Evolutionary conservation across 2,888 invertebrate genomes (phyloP).

Genomic region (Ornithoptera priamus): DNA sequence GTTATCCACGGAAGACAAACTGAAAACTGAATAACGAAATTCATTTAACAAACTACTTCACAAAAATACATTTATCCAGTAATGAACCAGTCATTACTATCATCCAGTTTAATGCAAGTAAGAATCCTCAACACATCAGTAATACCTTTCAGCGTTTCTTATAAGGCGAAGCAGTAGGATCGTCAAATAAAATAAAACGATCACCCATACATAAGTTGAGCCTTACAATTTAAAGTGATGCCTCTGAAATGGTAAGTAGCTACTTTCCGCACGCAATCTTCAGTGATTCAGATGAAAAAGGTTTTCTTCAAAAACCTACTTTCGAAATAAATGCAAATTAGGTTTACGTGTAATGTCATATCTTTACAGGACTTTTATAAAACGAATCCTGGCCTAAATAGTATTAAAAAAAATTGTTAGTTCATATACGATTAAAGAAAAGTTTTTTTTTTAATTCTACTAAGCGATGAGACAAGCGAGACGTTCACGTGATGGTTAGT

Average conservation of each 20-base stretch:
- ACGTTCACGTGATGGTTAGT: no score
- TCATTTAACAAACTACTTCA: no score
- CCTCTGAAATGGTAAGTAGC: constrained; percentile 20
- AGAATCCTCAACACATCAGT: neutral
- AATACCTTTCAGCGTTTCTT: constrained; percentile 1
- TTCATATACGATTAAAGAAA: neutral
- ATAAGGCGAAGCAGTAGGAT: neutral
- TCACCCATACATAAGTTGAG: constrained; percentile 14
- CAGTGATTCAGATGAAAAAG: constrained; percentile 5
- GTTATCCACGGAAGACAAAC: no score
- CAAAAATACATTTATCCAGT: no score
- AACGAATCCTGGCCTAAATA: neutral
- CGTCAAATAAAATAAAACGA: constrained; percentile 20
- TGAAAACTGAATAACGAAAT: no score
- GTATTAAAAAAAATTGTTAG: no score
- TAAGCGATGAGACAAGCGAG: no score
- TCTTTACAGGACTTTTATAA: neutral
- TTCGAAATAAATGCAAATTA: constrained; percentile 7
- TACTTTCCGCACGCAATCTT: constrained; percentile 7
- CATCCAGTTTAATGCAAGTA: neutral
- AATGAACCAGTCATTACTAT: neutral
- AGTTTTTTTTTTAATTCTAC: no score
- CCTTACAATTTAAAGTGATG: constrained; percentile 26
- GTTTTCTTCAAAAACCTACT: neutral
- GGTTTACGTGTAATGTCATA: neutral